Evolutionary conservation across 2,113 vertebrate species (phyloP).

Genomic region (Psittacula cyanocephala): DNA sequence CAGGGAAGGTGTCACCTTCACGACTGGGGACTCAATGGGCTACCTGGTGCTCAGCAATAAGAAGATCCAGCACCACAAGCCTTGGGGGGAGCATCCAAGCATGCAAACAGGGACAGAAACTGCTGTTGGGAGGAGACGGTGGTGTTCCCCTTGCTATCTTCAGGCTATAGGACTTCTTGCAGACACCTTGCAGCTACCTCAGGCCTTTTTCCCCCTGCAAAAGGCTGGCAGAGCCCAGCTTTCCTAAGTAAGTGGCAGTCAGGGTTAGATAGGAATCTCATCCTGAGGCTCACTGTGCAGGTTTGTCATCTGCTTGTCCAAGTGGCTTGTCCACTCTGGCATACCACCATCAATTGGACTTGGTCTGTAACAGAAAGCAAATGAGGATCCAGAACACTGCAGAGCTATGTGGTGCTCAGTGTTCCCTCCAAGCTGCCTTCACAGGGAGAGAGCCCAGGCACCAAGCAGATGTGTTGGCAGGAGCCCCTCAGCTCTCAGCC

Average conservation of each 20-base stretch:
- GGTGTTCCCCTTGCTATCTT: neutral
- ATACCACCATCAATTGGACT: rapidly evolving
- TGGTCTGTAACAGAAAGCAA: neutral
- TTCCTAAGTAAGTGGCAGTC: neutral
- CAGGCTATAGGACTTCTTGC: too few species aligned
- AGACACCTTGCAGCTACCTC: neutral
- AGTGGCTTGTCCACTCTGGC: neutral
- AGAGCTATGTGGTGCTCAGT: neutral
- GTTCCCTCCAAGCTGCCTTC: neutral
- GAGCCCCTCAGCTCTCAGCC: neutral
- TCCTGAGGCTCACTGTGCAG: neutral
- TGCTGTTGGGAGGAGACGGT: neutral
- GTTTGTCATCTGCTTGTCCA: neutral
- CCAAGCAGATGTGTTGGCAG: neutral
- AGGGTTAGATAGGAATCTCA: neutral
- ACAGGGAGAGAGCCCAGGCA: neutral
- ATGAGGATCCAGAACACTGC: rapidly evolving
- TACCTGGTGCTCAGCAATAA: neutral
- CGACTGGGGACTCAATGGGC: neutral
- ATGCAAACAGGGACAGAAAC: neutral
- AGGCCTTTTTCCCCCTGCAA: neutral
- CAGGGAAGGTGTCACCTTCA: neutral
- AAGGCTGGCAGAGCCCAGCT: neutral
- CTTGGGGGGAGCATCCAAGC: neutral
- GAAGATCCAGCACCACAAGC: neutral